Base-by-base conservation (phyloP, 2,888 invertebrate genomes). In the Phoenoteleia sp. region DNA sequence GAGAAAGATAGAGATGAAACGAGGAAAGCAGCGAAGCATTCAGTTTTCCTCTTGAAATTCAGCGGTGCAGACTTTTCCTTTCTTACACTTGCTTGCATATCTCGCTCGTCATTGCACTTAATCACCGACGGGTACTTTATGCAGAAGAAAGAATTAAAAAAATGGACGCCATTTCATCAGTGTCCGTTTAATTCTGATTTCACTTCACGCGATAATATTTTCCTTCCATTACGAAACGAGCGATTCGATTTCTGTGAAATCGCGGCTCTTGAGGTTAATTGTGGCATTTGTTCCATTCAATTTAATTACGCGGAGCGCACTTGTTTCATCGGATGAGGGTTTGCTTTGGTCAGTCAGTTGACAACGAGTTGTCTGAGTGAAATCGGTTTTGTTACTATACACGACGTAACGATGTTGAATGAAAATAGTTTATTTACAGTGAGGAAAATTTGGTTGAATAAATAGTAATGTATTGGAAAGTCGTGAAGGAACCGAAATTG, bases 51-150 rank as follows among this genome's bases (percentile, higher is more conserved):
- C 72, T 58, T 76, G 9, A 71, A 58, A 71, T 58, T 36, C 56
- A 27, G 21, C 52, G 64, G 69, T 13, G 11, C 54, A 60, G 58
- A 60, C 80, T 66, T 76, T 64, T 80, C 79, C 66, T 80, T 84
- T 76, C 81, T 64, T 64, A 67, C 62, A 15, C 71, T 60, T 52
- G 19, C 76, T 60, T 42, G 21, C 76, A 25, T 72, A 76, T 77
- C 83, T 84, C 33, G 25, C 76, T 72, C 81, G 81, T 84, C 84
- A 81, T 84, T 81, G 84, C 72, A 42, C 29, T 81, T 84, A 84
- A 81, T 84, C 81, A 84, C 23, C 67, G 60, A 3, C 64, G 7
- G 56, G 1, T 49, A 19, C 49, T 54, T 56, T 76, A 27, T 29
- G 1, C 15, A 13, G 11, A 49, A 58, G 27, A 52, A 62, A 66